Base-by-base conservation (phyloP, 2,888 invertebrate species). In the Smittia sp. region DNA sequence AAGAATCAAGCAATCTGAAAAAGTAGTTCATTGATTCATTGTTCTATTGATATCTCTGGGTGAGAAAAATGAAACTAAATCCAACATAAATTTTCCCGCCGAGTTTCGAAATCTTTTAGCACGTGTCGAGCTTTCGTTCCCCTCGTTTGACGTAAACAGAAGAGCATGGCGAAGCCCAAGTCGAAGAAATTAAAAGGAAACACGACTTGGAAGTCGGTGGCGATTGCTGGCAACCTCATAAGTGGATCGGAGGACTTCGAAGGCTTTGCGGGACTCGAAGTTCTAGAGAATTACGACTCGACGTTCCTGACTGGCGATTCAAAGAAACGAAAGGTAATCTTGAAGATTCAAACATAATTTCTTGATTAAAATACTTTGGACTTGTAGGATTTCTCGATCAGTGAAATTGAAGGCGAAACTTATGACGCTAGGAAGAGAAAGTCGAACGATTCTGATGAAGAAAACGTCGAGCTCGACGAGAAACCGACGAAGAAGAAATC, bases 211-310 rank as follows among this genome's bases (percentile, higher is more conserved):
- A 86, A 87, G 77, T 86, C 88, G 3, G 85, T 91, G 0, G 84
- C 87, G 75, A 81, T 90, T 32, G 88, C 88, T 76, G 88, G 88
- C 20, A 84, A 82, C 75, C 77, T 85, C 74, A 78, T 83, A 41
- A 82, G 83, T 54, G 81, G 81, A 15, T 81, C 79, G 1, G 79
- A 77, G 2, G 84, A 84, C 74, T 84, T 89, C 72, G 88, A 90
- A 76, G 90, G 90, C 11, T 85, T 93, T 75, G 85, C 91, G 39
- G 93, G 91, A 0, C 85, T 93, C 58, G 93, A 93, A 81, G 92
- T 93, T 78, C 86, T 93, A 75, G 86, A 86, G 1, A 86, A 88
- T 76, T 93, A 93, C 79, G 85, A 86, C 75, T 79, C 78, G 0
- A 70, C 75, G 4, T 69, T 89, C 62, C 84, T 87, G 76, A 79